Percentiles rank a stretch among this genome's conserved stretches.
Conservation (phyloP, 2,888 invertebrate species). For the Eupeodes luniger region DNA sequence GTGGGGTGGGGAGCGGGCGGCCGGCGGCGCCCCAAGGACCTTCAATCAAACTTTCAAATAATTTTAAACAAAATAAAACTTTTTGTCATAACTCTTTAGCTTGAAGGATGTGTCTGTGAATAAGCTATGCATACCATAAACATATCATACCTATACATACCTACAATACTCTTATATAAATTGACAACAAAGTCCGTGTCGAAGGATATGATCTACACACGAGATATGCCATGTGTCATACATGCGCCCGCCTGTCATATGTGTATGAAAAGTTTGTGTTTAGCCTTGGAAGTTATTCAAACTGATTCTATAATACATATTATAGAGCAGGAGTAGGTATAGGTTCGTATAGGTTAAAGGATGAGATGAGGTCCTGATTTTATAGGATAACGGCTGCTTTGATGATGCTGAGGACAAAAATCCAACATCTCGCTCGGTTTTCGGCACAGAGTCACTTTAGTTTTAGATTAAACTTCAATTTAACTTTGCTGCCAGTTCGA, state of each 20-base stretch:
- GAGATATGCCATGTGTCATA: constrained; percentile 10
- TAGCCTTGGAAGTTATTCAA: constrained; percentile 59
- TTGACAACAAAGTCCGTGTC: constrained; percentile 3
- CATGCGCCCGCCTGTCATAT: constrained; percentile 1
- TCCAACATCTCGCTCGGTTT: constrained; percentile 37
- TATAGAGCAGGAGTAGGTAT: background rate
- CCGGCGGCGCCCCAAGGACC: background rate
- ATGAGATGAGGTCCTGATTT: constrained; percentile 8
- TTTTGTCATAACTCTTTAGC: constrained; percentile 34
- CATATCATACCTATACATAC: background rate
- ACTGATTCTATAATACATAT: constrained; percentile 62
- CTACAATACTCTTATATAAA: background rate
- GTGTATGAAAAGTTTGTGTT: background rate
- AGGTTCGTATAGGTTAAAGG: constrained; percentile 4
- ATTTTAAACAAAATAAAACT: constrained; percentile 49
- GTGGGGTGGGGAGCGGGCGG: background rate
- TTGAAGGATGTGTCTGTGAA: constrained; percentile 17
- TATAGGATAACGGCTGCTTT: background rate
- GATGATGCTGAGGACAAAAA: background rate
- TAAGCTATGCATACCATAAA: background rate
- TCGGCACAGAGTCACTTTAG: constrained; percentile 67
- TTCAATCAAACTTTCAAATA: constrained; percentile 56
- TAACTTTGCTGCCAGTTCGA: constrained; percentile 75
- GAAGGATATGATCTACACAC: constrained; percentile 30
- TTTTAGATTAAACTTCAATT: constrained; percentile 75